Percentiles rank a stretch among this genome's conserved stretches.
phyloP scores from a whole-genome alignment of 2,113 vertebrate genomes.

The Heloderma charlesbogerti region DNA sequence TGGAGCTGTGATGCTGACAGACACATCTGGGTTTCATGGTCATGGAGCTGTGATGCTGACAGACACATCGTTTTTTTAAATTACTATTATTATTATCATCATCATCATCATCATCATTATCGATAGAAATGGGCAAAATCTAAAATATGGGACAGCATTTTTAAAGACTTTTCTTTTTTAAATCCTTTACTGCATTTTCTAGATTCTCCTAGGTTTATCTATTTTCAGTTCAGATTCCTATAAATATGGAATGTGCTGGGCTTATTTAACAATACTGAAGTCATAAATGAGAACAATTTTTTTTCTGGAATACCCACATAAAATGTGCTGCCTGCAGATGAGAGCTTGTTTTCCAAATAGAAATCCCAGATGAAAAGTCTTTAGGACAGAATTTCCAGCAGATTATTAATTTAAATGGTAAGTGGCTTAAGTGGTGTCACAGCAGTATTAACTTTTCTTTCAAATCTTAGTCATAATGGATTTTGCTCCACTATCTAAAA shows the following conservation, averaged over 20 bases:
- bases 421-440: background rate
- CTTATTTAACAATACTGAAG: background rate
- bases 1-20: background rate
- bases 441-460: conserved; percentile 36
- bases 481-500: conserved; percentile 20
- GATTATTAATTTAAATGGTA: conserved; percentile 36
- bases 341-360: background rate
- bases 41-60: background rate
- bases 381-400: background rate
- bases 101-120: no score
- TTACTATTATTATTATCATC: no score
- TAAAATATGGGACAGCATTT: background rate
- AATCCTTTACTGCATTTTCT: background rate
- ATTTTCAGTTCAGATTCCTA: background rate
- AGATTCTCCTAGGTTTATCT: background rate
- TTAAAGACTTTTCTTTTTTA: background rate
- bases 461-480: conserved; percentile 39
- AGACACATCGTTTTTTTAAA: background rate
- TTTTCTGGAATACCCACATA: conserved; percentile 7
- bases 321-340: background rate
- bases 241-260: background rate
- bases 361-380: conserved; percentile 32
- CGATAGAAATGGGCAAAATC: background rate
- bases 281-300: accelerated
- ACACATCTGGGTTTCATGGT: background rate